Base-by-base conservation (phyloP, 2,113 vertebrate species). In the Pseudopipra pipra region DNA sequence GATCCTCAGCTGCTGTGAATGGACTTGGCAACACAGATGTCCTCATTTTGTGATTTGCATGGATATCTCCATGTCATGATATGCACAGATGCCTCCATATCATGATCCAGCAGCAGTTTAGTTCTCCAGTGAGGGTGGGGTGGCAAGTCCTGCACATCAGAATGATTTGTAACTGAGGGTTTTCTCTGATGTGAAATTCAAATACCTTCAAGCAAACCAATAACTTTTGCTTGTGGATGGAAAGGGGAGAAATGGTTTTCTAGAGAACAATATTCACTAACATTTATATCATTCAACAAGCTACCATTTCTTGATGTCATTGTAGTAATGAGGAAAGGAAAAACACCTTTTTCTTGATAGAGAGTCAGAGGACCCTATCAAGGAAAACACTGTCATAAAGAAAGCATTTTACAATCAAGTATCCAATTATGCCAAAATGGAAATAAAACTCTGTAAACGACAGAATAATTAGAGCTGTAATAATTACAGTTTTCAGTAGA, bases 371-470 rank as follows among this genome's bases (percentile, higher is more conserved):
- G 37, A 87, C 16, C 12, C 43, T 31, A 33, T 21, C 17, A 39
- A 95, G 39, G 67, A 93, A 98, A 95, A 83, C 3, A 23, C 44
- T 72, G 49, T 65, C 37, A 90, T 90, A 95, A 92, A 89, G 37
- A n/a, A 59, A 80, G 46, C 21, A 41, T 82, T 93, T 94, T 58
- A 73, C n/a, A 92, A 20, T 85, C 79, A 84, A 76, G 62, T 43
- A 95, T 21, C 47, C 74, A 84, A 78, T 51, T 70, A 83, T 67
- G 39, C 28, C 8, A 52, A 96, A 96, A 96, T 20, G 39, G 54
- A 93, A 95, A 92, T 52, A 81, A 58, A 96, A 73, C 27, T 58
- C 41, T 87, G 96, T 90, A 94, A 97, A 92, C 91, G 78, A 87
- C 66, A 95, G 74, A 73, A 85, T 88, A 96, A 96, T 90, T 94